Evolutionary conservation across 92 coral and sea anemone species (phyloP), one percentile per base, ranked within the genome.

Genomic region (Phenganax subtilis): DNA sequence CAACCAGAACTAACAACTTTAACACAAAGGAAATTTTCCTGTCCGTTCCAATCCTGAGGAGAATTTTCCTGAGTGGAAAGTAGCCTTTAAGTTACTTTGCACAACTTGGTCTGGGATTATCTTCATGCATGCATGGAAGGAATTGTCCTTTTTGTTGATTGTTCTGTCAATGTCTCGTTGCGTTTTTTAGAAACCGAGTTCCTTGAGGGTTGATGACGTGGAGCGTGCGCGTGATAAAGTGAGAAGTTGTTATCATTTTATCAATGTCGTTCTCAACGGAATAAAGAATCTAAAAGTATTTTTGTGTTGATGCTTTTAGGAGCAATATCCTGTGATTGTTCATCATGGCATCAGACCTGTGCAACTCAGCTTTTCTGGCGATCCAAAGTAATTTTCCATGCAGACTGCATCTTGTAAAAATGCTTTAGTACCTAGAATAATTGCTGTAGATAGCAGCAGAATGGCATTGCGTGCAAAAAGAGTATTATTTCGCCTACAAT

Each of bases 261-360:
- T 8, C 44, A 12, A 10, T 16, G 44, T 55, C 4, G 12, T 56
- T 2, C 47, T 37, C 47, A 37, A 37, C 3, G 47, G 47, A 37
- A 37, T 37, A 37, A 37, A 37, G 47, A 37, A 9, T 59, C 68
- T 20, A 20, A 20, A 20, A 20, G 25, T 20, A 20, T 20, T 20
- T 59, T 80, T 10, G 5, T 55, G 7, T 25, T 10, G 20, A 54
- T 27, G 2, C 12, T 47, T 55, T 56, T 27, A 3, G 9, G 67
- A 89, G 98, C 75, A 67, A 31, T 87, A 88, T 82, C 98, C 98
- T 0, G 51, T 85, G 9, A 88, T 90, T 68, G 77, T 92, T 54
- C 98, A 94, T 71, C 85, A 94, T 85, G 92, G 98, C 29, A 90
- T 94, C 62, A 87, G 98, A 25, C 98, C 98, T 7, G 92, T 88